A percentile compares a stretch with the other conserved stretches of the same genome.
phyloP scores from a whole-genome alignment of 2,888 invertebrate species.

The Muscina levida region DNA sequence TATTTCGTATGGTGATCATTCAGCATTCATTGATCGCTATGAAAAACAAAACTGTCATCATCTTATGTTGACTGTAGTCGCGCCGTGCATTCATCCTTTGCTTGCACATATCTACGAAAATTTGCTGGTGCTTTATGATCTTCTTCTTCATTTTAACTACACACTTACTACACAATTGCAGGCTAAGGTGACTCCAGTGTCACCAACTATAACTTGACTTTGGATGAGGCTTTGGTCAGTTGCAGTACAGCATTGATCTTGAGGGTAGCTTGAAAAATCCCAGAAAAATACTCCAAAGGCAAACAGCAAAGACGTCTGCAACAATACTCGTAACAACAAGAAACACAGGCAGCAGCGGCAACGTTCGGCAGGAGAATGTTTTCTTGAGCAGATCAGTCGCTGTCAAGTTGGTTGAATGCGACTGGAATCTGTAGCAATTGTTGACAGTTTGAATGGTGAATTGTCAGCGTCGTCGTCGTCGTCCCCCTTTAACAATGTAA shows the following conservation, averaged over 20 bases:
- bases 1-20: conserved; percentile 49
- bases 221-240: conserved; percentile 11
- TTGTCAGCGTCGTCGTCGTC: too few relatives aligned
- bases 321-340: neutral
- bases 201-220: conserved; percentile 11
- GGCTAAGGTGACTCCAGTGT: neutral
- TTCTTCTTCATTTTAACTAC: conserved; percentile 4
- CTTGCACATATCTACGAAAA: too few relatives aligned
- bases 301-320: neutral
- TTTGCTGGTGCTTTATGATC: neutral
- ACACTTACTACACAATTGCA: conserved; percentile 25
- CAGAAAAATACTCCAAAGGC: conserved; percentile 47
- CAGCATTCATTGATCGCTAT: conserved; percentile 69
- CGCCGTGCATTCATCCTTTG: conserved; percentile 15
- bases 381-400: conserved; percentile 77
- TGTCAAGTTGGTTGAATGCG: conserved; percentile 73
- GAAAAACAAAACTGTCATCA: conserved; percentile 75
- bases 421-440: conserved; percentile 72
- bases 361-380: conserved; percentile 63
- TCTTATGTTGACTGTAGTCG: conserved; percentile 65
- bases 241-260: conserved; percentile 46
- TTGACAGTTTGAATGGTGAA: conserved; percentile 68
- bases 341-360: conserved; percentile 23
- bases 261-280: conserved; percentile 40
- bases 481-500: conserved; percentile 64